Evolutionary conservation across 2,888 invertebrate genomes (phyloP).

Genomic region (Lepidocyrtoides sp.): DNA sequence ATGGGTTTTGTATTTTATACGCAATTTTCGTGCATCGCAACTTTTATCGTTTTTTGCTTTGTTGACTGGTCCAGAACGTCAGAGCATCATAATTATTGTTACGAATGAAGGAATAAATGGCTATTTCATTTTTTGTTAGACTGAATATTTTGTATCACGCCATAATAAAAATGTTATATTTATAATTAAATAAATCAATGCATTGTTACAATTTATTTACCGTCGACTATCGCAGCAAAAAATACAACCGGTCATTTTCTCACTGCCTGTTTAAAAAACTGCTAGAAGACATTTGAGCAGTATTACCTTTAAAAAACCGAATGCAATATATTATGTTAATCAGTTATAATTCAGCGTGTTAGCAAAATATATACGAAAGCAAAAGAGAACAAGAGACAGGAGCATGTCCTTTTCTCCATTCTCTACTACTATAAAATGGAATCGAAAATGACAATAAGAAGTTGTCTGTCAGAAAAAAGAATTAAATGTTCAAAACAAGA

Average conservation of each 20-base stretch:
- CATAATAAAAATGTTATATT: not conserved
- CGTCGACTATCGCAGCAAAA: slow-evolving; percentile 18
- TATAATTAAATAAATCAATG: not conserved
- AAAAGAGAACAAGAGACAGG: not conserved
- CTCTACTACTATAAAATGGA: not conserved
- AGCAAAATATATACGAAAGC: not conserved
- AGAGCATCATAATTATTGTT: not conserved
- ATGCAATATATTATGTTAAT: slow-evolving; percentile 69
- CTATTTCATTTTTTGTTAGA: slow-evolving; percentile 8
- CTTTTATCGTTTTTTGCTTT: not conserved
- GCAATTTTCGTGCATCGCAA: not conserved
- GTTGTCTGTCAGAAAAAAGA: slow-evolving; percentile 17
- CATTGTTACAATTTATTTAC: not conserved
- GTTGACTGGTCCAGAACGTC: not conserved
- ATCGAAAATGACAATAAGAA: slow-evolving; percentile 19
- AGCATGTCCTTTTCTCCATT: not conserved
- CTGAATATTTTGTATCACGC: slow-evolving; percentile 40
- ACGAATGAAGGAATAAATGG: not conserved
- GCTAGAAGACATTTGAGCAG: slow-evolving; percentile 72
- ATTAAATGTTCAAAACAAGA: slow-evolving; percentile 46
- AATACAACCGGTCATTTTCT: slow-evolving; percentile 68
- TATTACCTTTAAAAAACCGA: slow-evolving; percentile 61
- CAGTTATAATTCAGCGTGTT: slow-evolving; percentile 4
- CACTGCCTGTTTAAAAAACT: slow-evolving; percentile 74
- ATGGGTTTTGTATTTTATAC: slow-evolving; percentile 5